Percentiles rank a stretch among this genome's conserved stretches.
Conservation (phyloP, 1,140 invertebrate genomes). For the Musca domestica region DNA sequence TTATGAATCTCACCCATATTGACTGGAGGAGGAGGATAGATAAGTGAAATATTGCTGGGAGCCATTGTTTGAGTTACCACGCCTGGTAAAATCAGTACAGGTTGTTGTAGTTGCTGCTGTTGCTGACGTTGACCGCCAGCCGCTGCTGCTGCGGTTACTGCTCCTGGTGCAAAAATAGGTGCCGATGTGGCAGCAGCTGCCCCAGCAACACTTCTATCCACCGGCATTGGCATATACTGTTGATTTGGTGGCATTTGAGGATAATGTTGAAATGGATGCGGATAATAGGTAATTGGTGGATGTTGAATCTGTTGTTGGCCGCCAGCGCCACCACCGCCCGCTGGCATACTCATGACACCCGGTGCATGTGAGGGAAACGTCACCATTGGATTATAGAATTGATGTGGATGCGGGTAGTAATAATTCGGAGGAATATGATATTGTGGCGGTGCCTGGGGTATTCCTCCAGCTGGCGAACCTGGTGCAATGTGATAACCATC, state of each 20-base stretch:
- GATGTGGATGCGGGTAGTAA: slow-evolving; percentile 32
- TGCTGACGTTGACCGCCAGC: slow-evolving; percentile 24
- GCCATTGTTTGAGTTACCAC: not conserved
- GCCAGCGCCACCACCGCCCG: not conserved
- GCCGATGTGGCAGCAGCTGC: not conserved
- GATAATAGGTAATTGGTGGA: slow-evolving; percentile 5
- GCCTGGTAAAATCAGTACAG: not conserved
- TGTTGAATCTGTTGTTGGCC: not conserved
- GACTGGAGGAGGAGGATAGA: slow-evolving; percentile 24
- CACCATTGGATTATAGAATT: slow-evolving; percentile 13
- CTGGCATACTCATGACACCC: not conserved
- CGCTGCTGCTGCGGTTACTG: slow-evolving; percentile 31
- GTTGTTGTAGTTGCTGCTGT: slow-evolving; percentile 29
- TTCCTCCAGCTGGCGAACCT: not conserved
- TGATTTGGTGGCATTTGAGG: slow-evolving; percentile 33
- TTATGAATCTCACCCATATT: slow-evolving; percentile 46
- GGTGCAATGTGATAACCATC: not conserved
- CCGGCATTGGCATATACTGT: not conserved
- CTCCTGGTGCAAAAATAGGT: slow-evolving; percentile 16
- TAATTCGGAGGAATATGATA: not conserved
- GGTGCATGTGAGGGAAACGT: slow-evolving; percentile 1
- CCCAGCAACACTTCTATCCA: not conserved
- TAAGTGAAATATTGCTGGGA: slow-evolving; percentile 1
- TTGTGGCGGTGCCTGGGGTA: not conserved
- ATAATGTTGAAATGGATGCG: slow-evolving; percentile 16